Base-by-base conservation (phyloP, 2,113 vertebrate species). In the Uropsilus gracilis region DNA sequence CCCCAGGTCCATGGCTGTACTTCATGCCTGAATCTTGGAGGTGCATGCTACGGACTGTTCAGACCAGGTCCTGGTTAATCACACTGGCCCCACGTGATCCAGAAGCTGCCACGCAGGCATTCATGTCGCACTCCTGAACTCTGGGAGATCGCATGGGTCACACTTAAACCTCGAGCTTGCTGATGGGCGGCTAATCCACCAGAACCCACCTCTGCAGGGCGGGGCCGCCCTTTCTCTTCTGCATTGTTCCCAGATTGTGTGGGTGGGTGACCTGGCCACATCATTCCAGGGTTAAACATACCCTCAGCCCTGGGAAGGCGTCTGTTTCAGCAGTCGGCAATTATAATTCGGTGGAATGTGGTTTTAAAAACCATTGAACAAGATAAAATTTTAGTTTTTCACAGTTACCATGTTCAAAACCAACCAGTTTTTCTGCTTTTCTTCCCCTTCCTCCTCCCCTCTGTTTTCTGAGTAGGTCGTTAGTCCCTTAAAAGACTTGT, bases 221-320 rank as follows among this genome's bases (percentile, higher is more conserved):
- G 80, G 77, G 80, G n/a, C 5, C 71, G 48, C 78, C 26, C 55
- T 3, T 28, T 37, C 83, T 1, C 0, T 42, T 89, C 11, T 8
- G 13, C 39, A 17, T 77, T 48, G 22, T 91, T 72, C 44, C 81
- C 39, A 66, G 53, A 50, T 48, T n/a, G 30, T 94, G 72, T 78
- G 61, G 90, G 63, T 59, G 85, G 44, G 2, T 86, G 46, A 80
- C 6, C 8, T 3, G 24, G 63, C 93, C 69, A n/a, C 0, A 57
- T 96, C 53, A 20, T 97, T 95, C 86, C 66, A 69, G 72, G 66
- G 39, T 97, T 94, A 92, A 93, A 69, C 72, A 13, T 78, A 18
- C 9, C 12, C 71, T 76, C 50, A 5, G 50, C 28, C 85, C 90
- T 96, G 85, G 87, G 94, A 96, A 93, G 55, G 46, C 39, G 5